Conservation (phyloP, 2,888 invertebrate species). For the Caenorhabditis zanzibari region DNA sequence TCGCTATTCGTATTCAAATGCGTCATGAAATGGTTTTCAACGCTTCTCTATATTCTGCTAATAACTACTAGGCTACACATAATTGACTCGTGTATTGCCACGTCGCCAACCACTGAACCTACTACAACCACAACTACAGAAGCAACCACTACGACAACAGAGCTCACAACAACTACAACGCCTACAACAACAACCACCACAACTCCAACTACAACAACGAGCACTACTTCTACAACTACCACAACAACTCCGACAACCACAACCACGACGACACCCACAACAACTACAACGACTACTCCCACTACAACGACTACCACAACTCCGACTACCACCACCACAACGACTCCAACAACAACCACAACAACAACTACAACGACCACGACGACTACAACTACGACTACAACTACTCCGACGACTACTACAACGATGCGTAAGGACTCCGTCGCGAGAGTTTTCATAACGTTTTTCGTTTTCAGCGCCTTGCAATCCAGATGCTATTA, state of each 20-base stretch:
- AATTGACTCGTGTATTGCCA: constrained; percentile 37
- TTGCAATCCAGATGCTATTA: constrained; percentile 18
- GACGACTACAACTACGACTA: constrained; percentile 26
- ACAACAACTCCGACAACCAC: constrained; percentile 29
- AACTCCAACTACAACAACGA: constrained; percentile 22
- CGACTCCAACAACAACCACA: constrained; percentile 7
- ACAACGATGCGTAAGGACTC: constrained; percentile 17
- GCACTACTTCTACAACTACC: constrained; percentile 23
- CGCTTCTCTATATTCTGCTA: constrained; percentile 37
- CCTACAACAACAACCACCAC: constrained; percentile 24
- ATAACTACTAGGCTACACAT: constrained; percentile 10
- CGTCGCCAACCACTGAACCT: constrained; percentile 33
- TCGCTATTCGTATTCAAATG: constrained; percentile 35
- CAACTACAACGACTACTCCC: constrained; percentile 23
- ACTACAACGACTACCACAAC: constrained; percentile 37
- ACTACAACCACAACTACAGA: constrained; percentile 37
- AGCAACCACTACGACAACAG: constrained; percentile 14
- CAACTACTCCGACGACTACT: constrained; percentile 27
- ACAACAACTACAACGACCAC: constrained; percentile 27
- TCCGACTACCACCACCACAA: constrained; percentile 30
- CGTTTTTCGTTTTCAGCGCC: constrained; percentile 21
- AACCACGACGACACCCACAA: constrained; percentile 32
- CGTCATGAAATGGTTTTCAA: constrained; percentile 56
- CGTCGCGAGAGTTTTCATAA: too few relatives aligned
- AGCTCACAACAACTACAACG: constrained; percentile 31